phyloP scores from a whole-genome alignment of 1,140 invertebrate species.

The Dufourea novaeangliae region DNA sequence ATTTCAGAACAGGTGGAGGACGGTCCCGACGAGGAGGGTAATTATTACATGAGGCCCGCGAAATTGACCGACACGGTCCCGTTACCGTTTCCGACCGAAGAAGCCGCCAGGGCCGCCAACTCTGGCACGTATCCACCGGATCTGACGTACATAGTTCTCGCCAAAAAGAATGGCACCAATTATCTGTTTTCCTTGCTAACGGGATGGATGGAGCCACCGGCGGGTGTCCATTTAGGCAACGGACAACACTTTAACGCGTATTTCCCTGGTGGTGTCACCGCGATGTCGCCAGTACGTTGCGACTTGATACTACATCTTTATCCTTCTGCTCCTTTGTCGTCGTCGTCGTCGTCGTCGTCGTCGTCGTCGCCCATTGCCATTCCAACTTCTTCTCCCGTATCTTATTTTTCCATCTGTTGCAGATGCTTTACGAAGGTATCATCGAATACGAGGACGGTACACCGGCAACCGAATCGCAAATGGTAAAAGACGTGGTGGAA shows the following conservation, averaged over 20 bases:
- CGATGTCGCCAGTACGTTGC: conserved; percentile 91
- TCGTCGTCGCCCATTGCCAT: no score
- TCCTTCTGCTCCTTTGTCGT: no score
- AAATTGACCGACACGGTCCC: conserved; percentile 95
- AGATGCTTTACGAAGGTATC: conserved; percentile 83
- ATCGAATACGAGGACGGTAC: conserved; percentile 93
- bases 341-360: no score
- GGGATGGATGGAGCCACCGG: conserved; percentile 96
- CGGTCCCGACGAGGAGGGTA: conserved; percentile 95
- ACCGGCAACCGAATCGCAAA: conserved; percentile 93
- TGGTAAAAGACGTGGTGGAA: conserved; percentile 96
- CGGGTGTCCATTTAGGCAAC: conserved; percentile 91
- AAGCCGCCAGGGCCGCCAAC: conserved; percentile 92
- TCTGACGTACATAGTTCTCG: conserved; percentile 92
- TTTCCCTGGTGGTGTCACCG: conserved; percentile 96
- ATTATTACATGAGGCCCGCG: conserved; percentile 94
- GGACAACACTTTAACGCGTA: conserved; percentile 98
- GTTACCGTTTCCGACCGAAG: conserved; percentile 94
- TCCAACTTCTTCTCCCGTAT: no score
- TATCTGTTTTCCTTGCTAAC: conserved; percentile 97
- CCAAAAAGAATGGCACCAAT: conserved; percentile 92
- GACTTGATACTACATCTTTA: no score
- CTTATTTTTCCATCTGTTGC: no score
- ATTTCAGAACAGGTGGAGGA: conserved; percentile 86
- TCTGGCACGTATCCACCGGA: conserved; percentile 97